phyloP scores from a whole-genome alignment of 2,113 vertebrate species.

The Strigops habroptila region DNA sequence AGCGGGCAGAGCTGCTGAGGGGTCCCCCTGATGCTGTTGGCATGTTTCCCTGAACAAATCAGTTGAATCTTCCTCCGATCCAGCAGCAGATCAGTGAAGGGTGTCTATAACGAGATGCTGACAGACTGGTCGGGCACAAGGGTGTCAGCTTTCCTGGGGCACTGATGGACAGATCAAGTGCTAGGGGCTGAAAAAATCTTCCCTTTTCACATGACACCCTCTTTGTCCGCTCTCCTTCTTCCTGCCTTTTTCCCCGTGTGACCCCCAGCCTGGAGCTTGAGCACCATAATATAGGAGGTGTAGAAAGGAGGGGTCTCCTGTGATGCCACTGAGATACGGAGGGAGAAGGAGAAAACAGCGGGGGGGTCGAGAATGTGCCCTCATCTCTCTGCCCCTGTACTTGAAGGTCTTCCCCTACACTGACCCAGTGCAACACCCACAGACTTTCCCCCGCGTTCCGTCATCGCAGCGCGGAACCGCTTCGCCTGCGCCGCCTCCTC shows the following conservation, averaged over 20 bases:
- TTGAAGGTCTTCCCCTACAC: background rate
- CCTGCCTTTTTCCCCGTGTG: background rate
- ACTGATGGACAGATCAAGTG: background rate
- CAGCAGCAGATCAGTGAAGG: background rate
- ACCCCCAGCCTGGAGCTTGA: background rate
- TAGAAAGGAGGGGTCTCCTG: background rate
- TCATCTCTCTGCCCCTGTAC: background rate
- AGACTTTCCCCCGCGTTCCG: background rate
- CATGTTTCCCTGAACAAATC: background rate
- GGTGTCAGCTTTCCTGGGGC: background rate
- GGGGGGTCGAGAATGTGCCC: background rate
- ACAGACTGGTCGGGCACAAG: background rate
- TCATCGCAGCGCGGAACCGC: too few relatives aligned
- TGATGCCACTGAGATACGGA: background rate
- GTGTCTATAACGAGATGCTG: background rate
- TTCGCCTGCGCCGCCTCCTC: background rate
- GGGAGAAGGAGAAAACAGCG: background rate
- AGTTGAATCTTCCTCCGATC: background rate
- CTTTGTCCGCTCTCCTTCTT: background rate
- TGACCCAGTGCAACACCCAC: background rate
- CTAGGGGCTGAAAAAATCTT: background rate
- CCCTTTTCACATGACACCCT: background rate
- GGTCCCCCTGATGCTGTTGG: background rate
- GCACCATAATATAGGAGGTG: background rate
- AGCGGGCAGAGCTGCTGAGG: background rate